Base-by-base conservation (phyloP, 2,797 vertebrate genomes). In the Coracias cyanogaster region DNA sequence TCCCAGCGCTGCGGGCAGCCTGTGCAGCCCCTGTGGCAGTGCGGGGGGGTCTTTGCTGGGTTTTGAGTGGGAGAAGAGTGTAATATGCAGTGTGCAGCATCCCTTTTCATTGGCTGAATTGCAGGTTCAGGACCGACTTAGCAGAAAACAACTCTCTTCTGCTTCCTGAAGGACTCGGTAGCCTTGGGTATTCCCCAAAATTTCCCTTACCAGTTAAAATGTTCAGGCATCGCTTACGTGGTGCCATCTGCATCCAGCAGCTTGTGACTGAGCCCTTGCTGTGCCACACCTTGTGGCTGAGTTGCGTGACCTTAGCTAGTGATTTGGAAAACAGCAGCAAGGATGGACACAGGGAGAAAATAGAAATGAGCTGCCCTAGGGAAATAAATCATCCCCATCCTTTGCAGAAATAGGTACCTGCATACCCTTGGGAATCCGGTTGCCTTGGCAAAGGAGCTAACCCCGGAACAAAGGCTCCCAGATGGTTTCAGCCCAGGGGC, bases 201-300 rank as follows among this genome's bases (percentile, higher is more conserved):
- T 94, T 90, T 94, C 60, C 70, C 51, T 92, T 83, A 71, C 24
- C 66, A 26, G 62, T 58, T 88, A 74, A 94, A 94, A 77, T 49
- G 24, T 66, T 85, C 61, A 76, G 73, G 41, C 26, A 3, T 72
- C 4, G 9, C 25, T 93, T 85, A 48, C 0, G 1, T 57, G 69
- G 61, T 82, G 86, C 94, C 92, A 95, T 96, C 93, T 97, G 94
- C 9, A 2, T 85, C 46, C 39, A 8, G 43, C 62, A 79, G 76
- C 77, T 90, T 94, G 92, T 96, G 95, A 92, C 77, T 77, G 93
- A 94, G 88, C 83, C 39, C 93, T 94, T 82, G 93, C 94, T 93
- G 88, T 92, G 89, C 71, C 0, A 6, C 65, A 83, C 48, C 60
- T 91, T 35, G 67, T 16, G 2, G 54, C 71, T 61, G 69, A 91